Evolutionary conservation across 2,888 invertebrate species (phyloP).

Genomic region (Cylloceria caligata): DNA sequence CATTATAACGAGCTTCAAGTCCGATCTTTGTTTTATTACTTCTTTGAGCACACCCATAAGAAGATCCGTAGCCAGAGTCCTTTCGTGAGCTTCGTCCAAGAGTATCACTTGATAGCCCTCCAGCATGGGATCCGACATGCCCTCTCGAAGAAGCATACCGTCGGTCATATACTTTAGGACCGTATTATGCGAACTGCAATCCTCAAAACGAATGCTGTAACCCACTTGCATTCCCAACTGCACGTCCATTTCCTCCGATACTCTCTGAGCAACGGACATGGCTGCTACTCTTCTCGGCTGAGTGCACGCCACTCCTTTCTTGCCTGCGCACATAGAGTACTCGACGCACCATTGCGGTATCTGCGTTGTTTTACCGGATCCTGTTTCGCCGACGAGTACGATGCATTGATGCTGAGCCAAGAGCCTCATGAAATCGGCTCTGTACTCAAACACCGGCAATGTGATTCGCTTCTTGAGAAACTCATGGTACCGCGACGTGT

Average conservation of each 20-base stretch:
- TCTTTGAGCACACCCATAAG: constrained; percentile 99
- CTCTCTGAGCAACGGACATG: constrained; percentile 99
- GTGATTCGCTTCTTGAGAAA: constrained; percentile 94
- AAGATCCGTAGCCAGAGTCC: constrained; percentile 99
- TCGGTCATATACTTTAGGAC: constrained; percentile 99
- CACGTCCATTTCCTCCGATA: constrained; percentile 99
- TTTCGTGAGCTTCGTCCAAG: constrained; percentile 99
- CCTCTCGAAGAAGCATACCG: constrained; percentile 99
- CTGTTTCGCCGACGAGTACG: constrained; percentile 99
- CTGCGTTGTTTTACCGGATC: constrained; percentile 99
- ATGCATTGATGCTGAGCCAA: constrained; percentile 97
- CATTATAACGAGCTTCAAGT: constrained; percentile 99
- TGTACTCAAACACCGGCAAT: constrained; percentile 99
- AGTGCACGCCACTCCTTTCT: constrained; percentile 96
- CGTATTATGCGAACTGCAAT: constrained; percentile 97
- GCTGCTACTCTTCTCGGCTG: constrained; percentile 99
- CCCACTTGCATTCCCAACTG: constrained; percentile 94
- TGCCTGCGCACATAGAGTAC: constrained; percentile 88
- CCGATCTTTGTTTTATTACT: constrained; percentile 95
- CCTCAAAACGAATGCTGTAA: constrained; percentile 99
- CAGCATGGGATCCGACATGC: constrained; percentile 99
- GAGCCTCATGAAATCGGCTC: constrained; percentile 97
- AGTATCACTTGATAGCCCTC: constrained; percentile 98
- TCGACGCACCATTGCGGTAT: constrained; percentile 98
- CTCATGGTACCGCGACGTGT: constrained; percentile 95